Percentiles rank a stretch among this genome's conserved stretches.
Conservation (phyloP, 1,140 invertebrate genomes). For the Periplaneta americana region DNA sequence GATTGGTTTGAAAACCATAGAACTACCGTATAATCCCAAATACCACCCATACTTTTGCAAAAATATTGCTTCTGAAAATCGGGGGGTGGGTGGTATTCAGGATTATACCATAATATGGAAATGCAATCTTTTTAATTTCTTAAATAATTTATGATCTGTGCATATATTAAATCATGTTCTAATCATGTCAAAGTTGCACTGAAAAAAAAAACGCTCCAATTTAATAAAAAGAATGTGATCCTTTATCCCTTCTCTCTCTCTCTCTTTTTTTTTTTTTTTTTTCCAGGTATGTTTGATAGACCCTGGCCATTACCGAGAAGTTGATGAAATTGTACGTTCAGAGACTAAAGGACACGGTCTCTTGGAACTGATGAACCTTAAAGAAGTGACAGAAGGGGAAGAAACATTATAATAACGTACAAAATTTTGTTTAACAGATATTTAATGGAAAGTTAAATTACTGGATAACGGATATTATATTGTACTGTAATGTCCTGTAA, state of each 20-base stretch:
- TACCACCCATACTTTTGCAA: too few species aligned
- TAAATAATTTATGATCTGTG: too few species aligned
- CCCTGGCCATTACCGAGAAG: slow-evolving; percentile 84
- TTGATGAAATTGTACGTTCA: slow-evolving; percentile 77
- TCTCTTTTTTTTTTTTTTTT: slow-evolving; percentile 8
- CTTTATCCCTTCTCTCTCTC: background rate
- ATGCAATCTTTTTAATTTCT: too few species aligned
- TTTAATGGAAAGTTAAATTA: background rate
- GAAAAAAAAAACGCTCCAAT: too few species aligned
- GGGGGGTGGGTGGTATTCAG: too few species aligned
- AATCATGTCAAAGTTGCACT: too few species aligned
- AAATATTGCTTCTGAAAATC: too few species aligned
- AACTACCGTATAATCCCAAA: too few species aligned
- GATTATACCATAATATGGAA: too few species aligned
- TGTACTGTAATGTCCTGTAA: slow-evolving; percentile 1
- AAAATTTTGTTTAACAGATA: background rate
- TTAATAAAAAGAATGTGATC: too few species aligned
- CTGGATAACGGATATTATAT: background rate
- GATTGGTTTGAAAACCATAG: too few species aligned
- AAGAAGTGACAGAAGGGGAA: slow-evolving; percentile 88
- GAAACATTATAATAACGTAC: slow-evolving; percentile 50
- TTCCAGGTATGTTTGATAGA: slow-evolving; percentile 78
- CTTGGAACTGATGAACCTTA: slow-evolving; percentile 85
- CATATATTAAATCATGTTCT: too few species aligned
- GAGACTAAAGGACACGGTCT: slow-evolving; percentile 84